A percentile compares a stretch with the other conserved stretches of the same genome.
Conservation (phyloP, 1,140 invertebrate species). For the Plutomurus gul region DNA sequence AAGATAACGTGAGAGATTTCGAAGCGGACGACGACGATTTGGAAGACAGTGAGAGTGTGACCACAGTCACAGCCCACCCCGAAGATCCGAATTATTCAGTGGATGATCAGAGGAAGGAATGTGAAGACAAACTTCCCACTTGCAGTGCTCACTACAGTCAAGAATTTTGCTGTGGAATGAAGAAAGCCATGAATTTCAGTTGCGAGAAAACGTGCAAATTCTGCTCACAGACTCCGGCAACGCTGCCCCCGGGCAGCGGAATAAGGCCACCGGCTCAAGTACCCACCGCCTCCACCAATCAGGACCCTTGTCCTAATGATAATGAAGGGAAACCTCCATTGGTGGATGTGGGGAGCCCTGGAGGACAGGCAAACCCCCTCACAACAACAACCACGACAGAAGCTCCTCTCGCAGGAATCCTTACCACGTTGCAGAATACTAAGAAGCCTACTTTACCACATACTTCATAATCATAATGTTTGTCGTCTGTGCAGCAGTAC, state of each 20-base stretch:
- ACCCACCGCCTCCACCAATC: not conserved
- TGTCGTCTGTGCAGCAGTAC: no score
- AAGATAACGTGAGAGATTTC: not conserved
- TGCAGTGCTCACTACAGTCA: slow-evolving; percentile 9
- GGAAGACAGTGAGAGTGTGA: not conserved
- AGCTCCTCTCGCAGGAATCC: no score
- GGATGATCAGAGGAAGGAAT: not conserved
- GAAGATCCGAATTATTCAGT: not conserved
- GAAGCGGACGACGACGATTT: not conserved
- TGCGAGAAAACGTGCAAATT: slow-evolving; percentile 5
- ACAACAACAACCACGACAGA: no score
- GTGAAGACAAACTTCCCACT: not conserved
- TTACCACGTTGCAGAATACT: no score
- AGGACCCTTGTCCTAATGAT: no score
- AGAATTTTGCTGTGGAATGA: not conserved
- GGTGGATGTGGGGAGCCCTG: no score
- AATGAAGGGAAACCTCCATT: no score
- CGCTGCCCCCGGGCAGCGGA: not conserved
- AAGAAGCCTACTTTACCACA: no score
- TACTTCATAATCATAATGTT: no score
- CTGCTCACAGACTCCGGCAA: not conserved
- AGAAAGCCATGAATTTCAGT: not conserved
- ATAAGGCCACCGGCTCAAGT: not conserved
- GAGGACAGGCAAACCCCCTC: no score
- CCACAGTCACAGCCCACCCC: not conserved